Conservation (phyloP, 92 coral and sea anemone genomes). For the Epizoanthus rinbou region DNA sequence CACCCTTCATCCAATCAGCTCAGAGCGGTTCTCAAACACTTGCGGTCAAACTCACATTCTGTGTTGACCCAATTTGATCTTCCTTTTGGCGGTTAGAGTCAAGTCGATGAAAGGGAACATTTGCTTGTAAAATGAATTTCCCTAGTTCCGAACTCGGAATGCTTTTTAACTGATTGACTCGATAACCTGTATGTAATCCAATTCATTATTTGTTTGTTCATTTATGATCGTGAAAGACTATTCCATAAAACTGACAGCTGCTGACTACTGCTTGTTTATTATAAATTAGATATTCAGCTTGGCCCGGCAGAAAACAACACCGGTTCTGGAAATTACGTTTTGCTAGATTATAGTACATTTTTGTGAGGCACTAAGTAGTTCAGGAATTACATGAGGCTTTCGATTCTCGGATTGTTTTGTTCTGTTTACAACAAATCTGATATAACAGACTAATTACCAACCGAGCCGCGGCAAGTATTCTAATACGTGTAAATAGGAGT, state of each 20-base stretch:
- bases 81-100: not conserved
- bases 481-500: not conserved
- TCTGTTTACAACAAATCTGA: conserved; percentile 26
- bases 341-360: not conserved
- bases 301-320: conserved; percentile 26
- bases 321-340: too few species aligned
- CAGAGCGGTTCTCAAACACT: too few species aligned
- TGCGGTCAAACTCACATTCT: too few species aligned
- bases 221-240: not conserved
- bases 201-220: too few species aligned
- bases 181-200: too few species aligned
- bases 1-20: too few species aligned
- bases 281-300: too few species aligned
- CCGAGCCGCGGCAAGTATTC: not conserved
- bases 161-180: conserved; percentile 10
- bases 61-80: too few species aligned
- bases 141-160: not conserved
- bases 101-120: conserved; percentile 11
- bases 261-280: conserved; percentile 25
- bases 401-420: conserved; percentile 3
- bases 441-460: conserved; percentile 14
- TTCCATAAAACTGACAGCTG: conserved; percentile 7
- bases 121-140: conserved; percentile 25
- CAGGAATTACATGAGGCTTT: not conserved
- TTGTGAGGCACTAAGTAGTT: conserved; percentile 20